A percentile compares a stretch with the other conserved stretches of the same genome.
Conservation (phyloP, 1,140 invertebrate genomes). For the Trichonephila inaurata region DNA sequence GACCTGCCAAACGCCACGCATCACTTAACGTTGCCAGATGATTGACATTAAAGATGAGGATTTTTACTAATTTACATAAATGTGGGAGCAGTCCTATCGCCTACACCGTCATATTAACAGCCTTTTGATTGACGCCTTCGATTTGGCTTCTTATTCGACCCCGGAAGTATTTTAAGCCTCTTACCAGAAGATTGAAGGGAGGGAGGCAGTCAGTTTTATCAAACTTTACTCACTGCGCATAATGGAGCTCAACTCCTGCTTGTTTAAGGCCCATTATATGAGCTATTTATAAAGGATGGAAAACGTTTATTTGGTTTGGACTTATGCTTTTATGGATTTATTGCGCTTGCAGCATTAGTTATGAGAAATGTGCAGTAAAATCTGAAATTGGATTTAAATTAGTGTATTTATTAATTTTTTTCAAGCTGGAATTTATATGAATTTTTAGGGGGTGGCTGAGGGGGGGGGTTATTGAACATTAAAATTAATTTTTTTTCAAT, state of each 20-base stretch:
- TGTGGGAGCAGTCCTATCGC: slow-evolving; percentile 45
- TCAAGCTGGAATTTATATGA: no score
- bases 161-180: slow-evolving; percentile 46
- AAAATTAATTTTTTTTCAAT: no score
- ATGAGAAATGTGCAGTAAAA: no score
- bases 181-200: neutral
- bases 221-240: neutral
- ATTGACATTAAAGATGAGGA: slow-evolving; percentile 36
- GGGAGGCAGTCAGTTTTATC: neutral
- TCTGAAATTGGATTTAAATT: no score
- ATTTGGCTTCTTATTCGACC: slow-evolving; percentile 13
- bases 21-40: neutral
- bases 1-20: neutral
- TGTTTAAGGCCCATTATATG: neutral
- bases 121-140: slow-evolving; percentile 9
- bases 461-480: no score
- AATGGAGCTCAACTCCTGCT: neutral
- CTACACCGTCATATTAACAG: slow-evolving; percentile 23
- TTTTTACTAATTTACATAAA: slow-evolving; percentile 44
- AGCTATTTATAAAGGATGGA: neutral
- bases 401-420: no score
- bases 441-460: no score
- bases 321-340: neutral
- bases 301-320: neutral
- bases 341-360: neutral